These are phyloP conservation scores for Solenodon paradoxus DNA, from an alignment of 2,113 vertebrate species.

Conservation along the genomic window DNA sequence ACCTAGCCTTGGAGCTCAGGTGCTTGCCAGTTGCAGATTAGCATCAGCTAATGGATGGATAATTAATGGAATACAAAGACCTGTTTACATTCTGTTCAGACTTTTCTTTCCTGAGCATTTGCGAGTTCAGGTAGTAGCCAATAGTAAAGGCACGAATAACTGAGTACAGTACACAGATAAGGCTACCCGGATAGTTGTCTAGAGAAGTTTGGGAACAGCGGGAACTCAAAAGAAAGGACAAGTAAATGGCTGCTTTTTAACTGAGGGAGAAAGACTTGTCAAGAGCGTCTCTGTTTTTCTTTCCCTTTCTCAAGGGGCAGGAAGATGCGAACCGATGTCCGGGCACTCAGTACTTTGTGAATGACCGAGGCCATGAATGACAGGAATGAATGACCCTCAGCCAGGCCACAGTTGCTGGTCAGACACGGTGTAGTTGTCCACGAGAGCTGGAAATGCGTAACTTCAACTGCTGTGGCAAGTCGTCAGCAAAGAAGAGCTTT, in stretches of 20 bases:
- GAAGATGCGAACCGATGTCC: neutral
- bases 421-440: neutral
- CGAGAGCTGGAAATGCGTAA: neutral
- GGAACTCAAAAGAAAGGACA: neutral
- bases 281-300: no score
- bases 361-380: neutral
- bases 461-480: neutral
- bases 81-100: constrained; percentile 1
- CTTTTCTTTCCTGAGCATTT: neutral
- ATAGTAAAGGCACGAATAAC: neutral
- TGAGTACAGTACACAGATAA: neutral
- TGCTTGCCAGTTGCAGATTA: neutral
- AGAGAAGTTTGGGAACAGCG: neutral
- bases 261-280: neutral
- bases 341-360: neutral
- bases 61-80: neutral
- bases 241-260: neutral
- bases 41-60: neutral
- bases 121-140: neutral
- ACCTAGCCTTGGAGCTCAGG: neutral
- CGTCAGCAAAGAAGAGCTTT: neutral
- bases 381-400: no score
- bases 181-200: neutral
- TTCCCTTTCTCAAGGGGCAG: neutral
- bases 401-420: neutral